Base-by-base conservation (phyloP, 2,113 vertebrate species). In the Lucifuga dentata region DNA sequence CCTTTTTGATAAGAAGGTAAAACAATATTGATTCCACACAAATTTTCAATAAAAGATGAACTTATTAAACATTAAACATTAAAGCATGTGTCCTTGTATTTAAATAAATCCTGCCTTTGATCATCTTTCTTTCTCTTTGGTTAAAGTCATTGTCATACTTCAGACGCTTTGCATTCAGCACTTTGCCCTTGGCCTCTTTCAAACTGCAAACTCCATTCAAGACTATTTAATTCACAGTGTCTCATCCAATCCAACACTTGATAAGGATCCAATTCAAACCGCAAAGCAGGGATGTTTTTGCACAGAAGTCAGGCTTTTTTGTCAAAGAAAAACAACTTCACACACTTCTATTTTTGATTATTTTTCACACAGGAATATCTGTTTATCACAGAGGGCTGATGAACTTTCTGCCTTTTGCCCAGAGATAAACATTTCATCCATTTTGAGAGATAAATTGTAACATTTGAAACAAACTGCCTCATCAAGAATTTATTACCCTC, bases 11-110 rank as follows among this genome's bases (percentile, higher is more conserved):
- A 81, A 79, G 64, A 85, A 86, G 81, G 72, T 88, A 80, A 86
- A 76, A 73, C 67, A 43, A 49, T 68, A 59, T 57, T 88, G 84
- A 86, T 89, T 78, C 85, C 16, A 50, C 81, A 58, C 80, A 81
- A 60, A 71, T 79, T 84, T 88, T 87, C 73, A 89, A 84, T 85
- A 82, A 87, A 80, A 80, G 64, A 89, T 80, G 72, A 89, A 78
- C 77, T 86, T 76, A 83, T 69, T 65, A 68, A 78, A 55, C 74
- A n/a, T n/a, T 63, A 81, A 89, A 86, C 86, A 87, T n/a, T n/a
- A n/a, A 86, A 87, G 76, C 73, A 11, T 63, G 73, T 81, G 84
- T 76, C 83, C 64, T 71, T 70, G 20, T 33, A 80, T n/a, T n/a
- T n/a, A n/a, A n/a, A n/a, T n/a, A n/a, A 80, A 80, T 77, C 82